phyloP scores from a whole-genome alignment of 2,113 vertebrate genomes.

The Mellivora capensis region DNA sequence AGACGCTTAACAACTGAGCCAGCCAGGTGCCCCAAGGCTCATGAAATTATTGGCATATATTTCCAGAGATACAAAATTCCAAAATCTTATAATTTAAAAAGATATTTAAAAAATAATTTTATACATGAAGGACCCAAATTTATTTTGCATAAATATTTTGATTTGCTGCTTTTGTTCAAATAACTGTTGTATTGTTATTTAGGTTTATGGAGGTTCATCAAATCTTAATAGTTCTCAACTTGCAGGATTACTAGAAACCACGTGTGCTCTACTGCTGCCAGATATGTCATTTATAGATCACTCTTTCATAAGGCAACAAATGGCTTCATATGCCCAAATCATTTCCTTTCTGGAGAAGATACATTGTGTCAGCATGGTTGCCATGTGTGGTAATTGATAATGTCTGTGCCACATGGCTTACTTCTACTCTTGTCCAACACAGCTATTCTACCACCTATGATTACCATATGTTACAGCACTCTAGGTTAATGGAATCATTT shows the following conservation, averaged over 20 bases:
- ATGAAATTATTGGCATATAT: conserved; percentile 4
- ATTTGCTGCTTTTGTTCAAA: conserved; percentile 46
- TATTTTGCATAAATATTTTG: conserved; percentile 32
- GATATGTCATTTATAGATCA: conserved; percentile 56
- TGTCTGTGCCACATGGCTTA: conserved; percentile 70
- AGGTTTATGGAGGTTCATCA: background rate
- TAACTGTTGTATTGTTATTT: conserved; percentile 28
- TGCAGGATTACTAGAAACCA: conserved; percentile 49
- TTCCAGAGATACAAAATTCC: conserved; percentile 17
- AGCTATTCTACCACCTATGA: conserved; percentile 76
- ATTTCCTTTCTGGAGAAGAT: conserved; percentile 74
- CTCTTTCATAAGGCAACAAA: conserved; percentile 60
- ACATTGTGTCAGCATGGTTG: conserved; percentile 67
- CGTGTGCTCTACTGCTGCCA: conserved; percentile 7
- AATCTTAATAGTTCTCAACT: conserved; percentile 64
- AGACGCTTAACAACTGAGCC: no score
- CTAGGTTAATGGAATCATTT: conserved; percentile 73
- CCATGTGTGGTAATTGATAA: conserved; percentile 73
- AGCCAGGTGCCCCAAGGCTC: background rate
- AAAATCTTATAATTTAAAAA: conserved; percentile 36
- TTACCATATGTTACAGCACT: conserved; percentile 67
- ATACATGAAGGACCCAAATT: background rate
- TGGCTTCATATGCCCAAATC: conserved; percentile 61
- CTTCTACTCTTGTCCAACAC: conserved; percentile 63
- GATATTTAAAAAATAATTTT: conserved; percentile 38